Evolutionary conservation across 2,113 vertebrate species (phyloP), one percentile per base, ranked within the genome.

Genomic region (Ceratotherium simum): DNA sequence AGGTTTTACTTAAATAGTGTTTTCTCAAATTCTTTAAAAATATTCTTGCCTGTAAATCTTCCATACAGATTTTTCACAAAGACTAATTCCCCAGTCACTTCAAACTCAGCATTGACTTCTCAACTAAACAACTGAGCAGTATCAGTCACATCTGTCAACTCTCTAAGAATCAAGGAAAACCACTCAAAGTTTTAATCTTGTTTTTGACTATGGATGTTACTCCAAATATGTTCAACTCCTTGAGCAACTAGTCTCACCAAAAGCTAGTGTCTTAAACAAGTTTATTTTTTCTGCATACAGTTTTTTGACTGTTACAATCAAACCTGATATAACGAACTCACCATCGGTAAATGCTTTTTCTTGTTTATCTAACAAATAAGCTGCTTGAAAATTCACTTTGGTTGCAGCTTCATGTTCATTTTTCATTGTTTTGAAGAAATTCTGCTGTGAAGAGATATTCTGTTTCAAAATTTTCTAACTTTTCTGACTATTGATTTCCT

Each of bases 1-100:
- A 93, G 83, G 11, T 87, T 79, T 86, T 80, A 91, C 4, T 54
- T 33, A 88, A 51, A 89, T 93, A 46, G 3, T 48, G 9, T 69
- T 97, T 86, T 33, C 62, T 97, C 21, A 67, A 60, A 18, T 87
- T 80, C 13, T 93, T 91, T 39, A 36, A 62, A 91, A 95, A 33
- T 62, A 64, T 11, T 72, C 5, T 70, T 36, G 16, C 12, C 16
- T 86, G 0, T 29, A 72, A 69, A 39, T 89, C 21, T 73, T 92
- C n/a, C 17, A 92, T 58, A 79, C 14, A 79, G 17, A 72, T 60
- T 60, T 92, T 51, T 64, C 20, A 95, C 16, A 76, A 13, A 80
- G 10, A 54, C 3, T 33, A 67, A 60, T 27, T 65, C 0, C 48
- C 29, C 6, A 72, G 56, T 21, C 11, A 82, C 25, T 93, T 62